These are phyloP conservation scores for Branchipolynoe longqiensis DNA, from an alignment of 2,888 invertebrate species.

Conservation along the genomic window DNA sequence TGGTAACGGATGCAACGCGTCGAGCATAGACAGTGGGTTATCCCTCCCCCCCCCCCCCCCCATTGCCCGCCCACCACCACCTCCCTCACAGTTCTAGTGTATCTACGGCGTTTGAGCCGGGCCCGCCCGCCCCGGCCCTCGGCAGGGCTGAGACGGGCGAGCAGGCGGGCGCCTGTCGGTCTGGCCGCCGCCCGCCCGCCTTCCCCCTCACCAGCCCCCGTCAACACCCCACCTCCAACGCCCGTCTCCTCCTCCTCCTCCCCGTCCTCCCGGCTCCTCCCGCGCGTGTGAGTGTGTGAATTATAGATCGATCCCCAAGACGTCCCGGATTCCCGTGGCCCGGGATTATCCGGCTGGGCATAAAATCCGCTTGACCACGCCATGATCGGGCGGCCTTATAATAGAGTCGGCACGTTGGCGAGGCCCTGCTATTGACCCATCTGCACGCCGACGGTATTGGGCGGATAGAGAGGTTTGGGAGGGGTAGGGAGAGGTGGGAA, in stretches of 20 bases:
- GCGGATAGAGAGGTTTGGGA: neutral
- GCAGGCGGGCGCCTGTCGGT: neutral
- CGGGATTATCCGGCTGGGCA: constrained; percentile 36
- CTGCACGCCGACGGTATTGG: constrained; percentile 30
- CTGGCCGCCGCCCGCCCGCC: constrained; percentile 26
- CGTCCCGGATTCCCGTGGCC: constrained; percentile 45
- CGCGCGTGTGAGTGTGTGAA: constrained; percentile 51
- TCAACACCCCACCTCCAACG: neutral
- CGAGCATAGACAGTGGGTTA: no score
- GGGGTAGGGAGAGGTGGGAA: neutral
- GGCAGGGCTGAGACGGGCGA: neutral
- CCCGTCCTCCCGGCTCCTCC: neutral
- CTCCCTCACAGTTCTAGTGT: neutral
- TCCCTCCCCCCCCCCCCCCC: neutral
- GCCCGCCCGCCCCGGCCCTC: neutral
- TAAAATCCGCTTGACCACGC: constrained; percentile 53
- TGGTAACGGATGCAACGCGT: no score
- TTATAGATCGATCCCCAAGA: constrained; percentile 57
- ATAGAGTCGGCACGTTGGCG: constrained; percentile 26
- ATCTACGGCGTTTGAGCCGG: neutral
- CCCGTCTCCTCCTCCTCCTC: neutral
- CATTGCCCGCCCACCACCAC: neutral
- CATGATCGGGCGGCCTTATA: constrained; percentile 43
- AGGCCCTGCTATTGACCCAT: constrained; percentile 10
- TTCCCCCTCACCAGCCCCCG: neutral